phyloP scores from a whole-genome alignment of 2,888 invertebrate species.

The Rotaria macrura region DNA sequence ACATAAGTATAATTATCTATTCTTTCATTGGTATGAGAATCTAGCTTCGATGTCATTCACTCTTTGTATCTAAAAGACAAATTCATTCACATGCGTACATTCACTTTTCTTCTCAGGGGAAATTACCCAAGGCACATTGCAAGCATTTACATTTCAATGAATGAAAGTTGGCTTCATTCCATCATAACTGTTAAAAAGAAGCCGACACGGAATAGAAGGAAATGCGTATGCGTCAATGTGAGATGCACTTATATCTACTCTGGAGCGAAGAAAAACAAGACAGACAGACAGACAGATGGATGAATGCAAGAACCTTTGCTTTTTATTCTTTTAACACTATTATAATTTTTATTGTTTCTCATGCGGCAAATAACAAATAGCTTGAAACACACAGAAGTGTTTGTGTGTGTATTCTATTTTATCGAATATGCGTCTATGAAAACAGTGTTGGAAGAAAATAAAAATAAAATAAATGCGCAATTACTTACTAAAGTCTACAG shows the following conservation, averaged over 20 bases:
- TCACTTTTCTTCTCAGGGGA: not conserved
- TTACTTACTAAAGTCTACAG: not conserved
- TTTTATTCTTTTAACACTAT: not conserved
- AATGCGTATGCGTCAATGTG: not conserved
- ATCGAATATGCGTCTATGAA: not conserved
- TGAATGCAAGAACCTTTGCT: not conserved
- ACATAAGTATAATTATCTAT: not conserved
- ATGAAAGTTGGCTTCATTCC: not conserved
- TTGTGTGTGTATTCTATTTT: not conserved
- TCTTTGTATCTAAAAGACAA: not conserved
- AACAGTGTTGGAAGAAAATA: not conserved
- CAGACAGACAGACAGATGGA: not conserved
- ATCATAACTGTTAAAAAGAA: not conserved
- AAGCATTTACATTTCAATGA: not conserved
- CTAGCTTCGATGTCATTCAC: not conserved
- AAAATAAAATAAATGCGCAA: not conserved
- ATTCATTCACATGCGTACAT: not conserved
- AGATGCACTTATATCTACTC: not conserved
- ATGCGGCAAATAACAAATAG: not conserved
- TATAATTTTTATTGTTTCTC: not conserved
- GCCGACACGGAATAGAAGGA: not conserved
- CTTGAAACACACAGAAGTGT: not conserved
- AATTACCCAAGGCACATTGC: not conserved
- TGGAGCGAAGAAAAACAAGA: not conserved
- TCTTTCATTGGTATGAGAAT: not conserved